Evolutionary conservation across 2,113 vertebrate species (phyloP), one percentile per base, ranked within the genome.

Genomic region (Eulemur rufifrons): DNA sequence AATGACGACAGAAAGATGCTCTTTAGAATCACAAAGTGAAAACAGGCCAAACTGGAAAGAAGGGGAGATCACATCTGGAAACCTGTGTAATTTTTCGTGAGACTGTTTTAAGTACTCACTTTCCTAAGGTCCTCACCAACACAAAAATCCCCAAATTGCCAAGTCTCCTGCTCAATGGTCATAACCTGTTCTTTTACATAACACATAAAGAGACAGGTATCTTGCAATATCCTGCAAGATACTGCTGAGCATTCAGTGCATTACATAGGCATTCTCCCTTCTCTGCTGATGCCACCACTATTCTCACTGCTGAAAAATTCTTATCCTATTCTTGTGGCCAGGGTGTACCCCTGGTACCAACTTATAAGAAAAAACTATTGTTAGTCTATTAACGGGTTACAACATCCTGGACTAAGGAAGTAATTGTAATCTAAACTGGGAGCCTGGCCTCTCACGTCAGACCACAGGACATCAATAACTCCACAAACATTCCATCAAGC

Each of bases 21-120:
- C 52, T 93, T 84, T 71, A 90, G 56, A 91, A 93, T 73, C 63
- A 78, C 21, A 71, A 78, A 96, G 8, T 89, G 18, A 83, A 89
- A 92, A 59, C 0, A 12, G 29, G 34, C 23, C 18, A 52, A 74
- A 34, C 15, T 89, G 12, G 21, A 66, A 93, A 76, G 18, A 61
- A 77, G 45, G 8, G 54, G 15, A 63, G 11, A 77, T 5, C 3
- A 14, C 23, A 86, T 4, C 32, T 73, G 34, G 59, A 91, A 84
- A 74, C 12, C 14, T 85, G 32, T 71, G 29, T 81, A 15, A 73
- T 74, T 96, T 96, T 59, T 78, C 68, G 86, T 45, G 20, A 83
- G 9, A 87, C 13, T 91, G 12, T 63, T 18, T 50, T 42, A 84
- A 94, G 32, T 20, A 85, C 21, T 39, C 39, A 39, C 39, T 42